Base-by-base conservation (phyloP, 2,888 invertebrate genomes). In the Phortica magna region DNA sequence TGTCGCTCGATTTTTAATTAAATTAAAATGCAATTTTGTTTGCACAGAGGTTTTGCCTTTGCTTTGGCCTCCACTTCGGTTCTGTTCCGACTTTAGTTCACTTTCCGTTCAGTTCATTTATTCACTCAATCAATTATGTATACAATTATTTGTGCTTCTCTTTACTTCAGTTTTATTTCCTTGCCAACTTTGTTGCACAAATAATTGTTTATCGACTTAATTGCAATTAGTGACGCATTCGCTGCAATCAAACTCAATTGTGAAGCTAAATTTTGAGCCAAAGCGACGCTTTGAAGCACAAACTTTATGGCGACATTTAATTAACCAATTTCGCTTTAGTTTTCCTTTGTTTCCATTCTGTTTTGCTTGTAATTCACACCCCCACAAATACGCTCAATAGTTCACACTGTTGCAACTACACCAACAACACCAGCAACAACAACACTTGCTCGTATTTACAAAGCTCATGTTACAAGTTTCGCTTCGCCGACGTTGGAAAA, bases 1-100 rank as follows among this genome's bases (percentile, higher is more conserved):
- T 61, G 48, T 14, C 19, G 48, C 48, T 48, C 22, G 68, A 70
- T 70, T 70, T 70, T 70, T 70, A 70, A 70, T 70, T 70, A 70
- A 70, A 67, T 41, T 67, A 67, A 70, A 70, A 70, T 70, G 68
- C 68, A 70, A 17, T 70, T 48, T 48, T 48, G 48, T 48, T 14
- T 48, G 48, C 14, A 5, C 48, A 48, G 10, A 48, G 14, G 2
- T 48, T 48, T 14, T 12, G 14, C 14, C 7, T 48, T 14, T 12
- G 48, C 48, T 48, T 14, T 12, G 48, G 10, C 31, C 5, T 31
- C 14, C 3, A 14, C 10, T 48, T 48, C 48, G 48, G 48, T 48
- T 48, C 48, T 3, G 48, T 48, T 48, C 48, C 48, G 48, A 19
- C 17, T 61, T 61, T 19, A 61, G 22, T 22, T 61, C 61, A 61